A percentile compares a stretch with the other conserved stretches of the same genome.
phyloP scores from a whole-genome alignment of 2,113 vertebrate genomes.

The Diadophis punctatus region DNA sequence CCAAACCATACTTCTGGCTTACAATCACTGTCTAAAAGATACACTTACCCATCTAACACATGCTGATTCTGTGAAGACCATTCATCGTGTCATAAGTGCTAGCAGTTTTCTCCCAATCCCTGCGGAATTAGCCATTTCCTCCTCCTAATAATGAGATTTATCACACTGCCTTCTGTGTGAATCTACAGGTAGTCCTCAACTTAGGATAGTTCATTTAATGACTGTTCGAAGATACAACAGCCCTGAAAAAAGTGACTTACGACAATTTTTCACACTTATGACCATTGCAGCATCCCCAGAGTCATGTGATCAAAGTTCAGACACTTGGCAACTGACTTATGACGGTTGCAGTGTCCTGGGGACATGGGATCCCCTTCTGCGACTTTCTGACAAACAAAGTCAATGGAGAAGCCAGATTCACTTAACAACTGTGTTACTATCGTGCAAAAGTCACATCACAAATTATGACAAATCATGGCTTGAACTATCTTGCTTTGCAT shows the following conservation, averaged over 20 bases:
- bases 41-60: background rate
- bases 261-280: background rate
- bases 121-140: background rate
- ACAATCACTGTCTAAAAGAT: background rate
- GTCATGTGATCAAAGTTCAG: background rate
- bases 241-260: background rate
- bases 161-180: background rate
- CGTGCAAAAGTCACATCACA: too few species aligned
- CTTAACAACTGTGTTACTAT: too few species aligned
- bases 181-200: background rate
- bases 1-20: background rate
- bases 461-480: too few species aligned
- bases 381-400: too few species aligned
- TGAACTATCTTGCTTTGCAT: too few species aligned
- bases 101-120: background rate
- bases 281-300: background rate
- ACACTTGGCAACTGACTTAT: too few species aligned
- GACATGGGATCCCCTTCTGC: too few species aligned
- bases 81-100: background rate
- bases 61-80: background rate
- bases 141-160: background rate
- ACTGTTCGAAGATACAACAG: background rate
- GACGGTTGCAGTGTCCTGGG: too few species aligned
- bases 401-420: too few species aligned
- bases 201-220: background rate